phyloP scores from a whole-genome alignment of 2,888 invertebrate genomes.

The Tipula vernalis region DNA sequence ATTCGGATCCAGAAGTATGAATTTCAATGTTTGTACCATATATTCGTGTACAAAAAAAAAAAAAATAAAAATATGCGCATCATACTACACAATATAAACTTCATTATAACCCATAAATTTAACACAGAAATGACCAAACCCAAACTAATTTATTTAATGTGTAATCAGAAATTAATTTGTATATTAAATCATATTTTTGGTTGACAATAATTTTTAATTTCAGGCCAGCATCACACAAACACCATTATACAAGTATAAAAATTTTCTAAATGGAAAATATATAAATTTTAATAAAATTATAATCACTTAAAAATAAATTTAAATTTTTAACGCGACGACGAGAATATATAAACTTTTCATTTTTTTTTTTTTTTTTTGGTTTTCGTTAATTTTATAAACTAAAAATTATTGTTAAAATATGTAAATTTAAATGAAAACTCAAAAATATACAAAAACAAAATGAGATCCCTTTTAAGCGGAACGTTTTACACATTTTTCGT shows the following conservation, averaged over 20 bases:
- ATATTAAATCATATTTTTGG: background rate
- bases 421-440: background rate
- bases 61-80: background rate
- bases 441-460: background rate
- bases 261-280: background rate
- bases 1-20: background rate
- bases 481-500: background rate
- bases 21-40: background rate
- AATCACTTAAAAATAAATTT: slow-evolving; percentile 1
- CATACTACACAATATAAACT: background rate
- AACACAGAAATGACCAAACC: background rate
- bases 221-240: background rate
- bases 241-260: background rate
- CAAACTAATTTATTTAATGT: slow-evolving; percentile 4
- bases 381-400: background rate
- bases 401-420: background rate
- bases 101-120: background rate
- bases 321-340: background rate
- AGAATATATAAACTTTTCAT: background rate
- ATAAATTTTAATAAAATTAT: slow-evolving; percentile 4
- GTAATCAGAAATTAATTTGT: background rate
- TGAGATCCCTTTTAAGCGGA: background rate
- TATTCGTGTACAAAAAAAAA: background rate
- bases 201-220: background rate
- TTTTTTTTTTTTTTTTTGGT: background rate